Conservation (phyloP, 2,113 vertebrate genomes). For the Elgaria multicarinata region DNA sequence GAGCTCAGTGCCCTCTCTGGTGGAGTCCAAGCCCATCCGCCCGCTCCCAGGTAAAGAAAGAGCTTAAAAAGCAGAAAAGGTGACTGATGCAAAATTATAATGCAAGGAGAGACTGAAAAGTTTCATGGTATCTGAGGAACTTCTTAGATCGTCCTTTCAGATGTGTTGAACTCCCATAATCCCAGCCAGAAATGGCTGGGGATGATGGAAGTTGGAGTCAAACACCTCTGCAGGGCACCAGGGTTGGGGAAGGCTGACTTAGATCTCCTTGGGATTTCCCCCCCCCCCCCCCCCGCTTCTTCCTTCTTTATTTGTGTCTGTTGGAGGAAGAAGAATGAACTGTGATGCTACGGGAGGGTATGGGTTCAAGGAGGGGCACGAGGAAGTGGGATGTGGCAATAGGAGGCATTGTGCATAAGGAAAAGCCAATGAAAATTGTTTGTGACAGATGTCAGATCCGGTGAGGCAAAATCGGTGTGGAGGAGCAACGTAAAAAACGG, state of each 20-base stretch:
- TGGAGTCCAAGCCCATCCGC: constrained; percentile 70
- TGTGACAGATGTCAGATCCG: background rate
- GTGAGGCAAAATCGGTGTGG: constrained; percentile 1
- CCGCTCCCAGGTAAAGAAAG: constrained; percentile 73
- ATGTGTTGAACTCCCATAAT: background rate
- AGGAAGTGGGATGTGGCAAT: background rate
- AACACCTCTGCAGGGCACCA: background rate
- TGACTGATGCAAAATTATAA: background rate
- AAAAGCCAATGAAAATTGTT: background rate
- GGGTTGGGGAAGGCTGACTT: background rate
- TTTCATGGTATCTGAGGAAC: background rate
- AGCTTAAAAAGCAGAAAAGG: background rate
- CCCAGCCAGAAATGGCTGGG: background rate
- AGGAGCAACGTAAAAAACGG: too few species aligned
- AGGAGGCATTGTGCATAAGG: background rate
- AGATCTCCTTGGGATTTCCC: background rate
- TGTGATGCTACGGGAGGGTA: background rate
- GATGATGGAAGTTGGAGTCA: background rate
- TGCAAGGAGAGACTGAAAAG: background rate
- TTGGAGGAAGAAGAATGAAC: background rate
- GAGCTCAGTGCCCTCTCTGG: constrained; percentile 45
- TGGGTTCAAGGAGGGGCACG: background rate
- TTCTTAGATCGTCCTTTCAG: background rate
- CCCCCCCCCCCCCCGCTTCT: background rate
- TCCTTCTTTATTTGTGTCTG: background rate